Evolutionary conservation across 2,797 vertebrate genomes (phyloP), one percentile per base, ranked within the genome.

Genomic region (Pempheris klunzingeri): DNA sequence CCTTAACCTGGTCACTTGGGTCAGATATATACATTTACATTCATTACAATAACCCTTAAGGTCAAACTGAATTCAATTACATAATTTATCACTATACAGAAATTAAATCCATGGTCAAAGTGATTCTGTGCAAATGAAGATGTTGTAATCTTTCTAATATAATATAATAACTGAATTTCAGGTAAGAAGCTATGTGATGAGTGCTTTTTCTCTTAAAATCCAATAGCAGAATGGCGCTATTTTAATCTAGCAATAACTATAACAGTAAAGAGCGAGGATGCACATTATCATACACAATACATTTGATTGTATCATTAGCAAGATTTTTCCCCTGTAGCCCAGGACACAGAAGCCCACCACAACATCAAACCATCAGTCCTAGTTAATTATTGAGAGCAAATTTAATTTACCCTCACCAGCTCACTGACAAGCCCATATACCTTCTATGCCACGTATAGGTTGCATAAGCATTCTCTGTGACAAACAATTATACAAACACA

Each of bases 381-480:
- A 62, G 65, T 92, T 91, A 92, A 92, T 92, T 90, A 90, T 89
- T 89, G 62, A 90, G 65, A 83, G 55, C 55, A 87, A 87, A 90
- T 86, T 86, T 75, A 89, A 89, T 91, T 87, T 80, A 74, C 58
- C 52, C 82, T 71, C 80, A 63, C 63, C 73, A 80, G 53, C 80
- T 85, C 59, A 68, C 78, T 67, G 78, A 76, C 66, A 83, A 78
- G 66, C 81, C 53, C 75, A 70, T 88, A 83, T 80, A 77, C 54
- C 71, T 77, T 59, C 80, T 78, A 75, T 74, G 76, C 71, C 71
- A 78, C 67, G 74, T 89, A 88, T 82, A 82, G 72, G 78, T 80
- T 88, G 73, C 85, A 86, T 85, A 87, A 93, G 87, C 80, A 74
- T 86, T 85, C 76, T 77, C 71, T 60, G 59, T 66, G 84, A 87